Conservation (phyloP, 1,140 invertebrate genomes). For the Chionoecetes opilio region DNA sequence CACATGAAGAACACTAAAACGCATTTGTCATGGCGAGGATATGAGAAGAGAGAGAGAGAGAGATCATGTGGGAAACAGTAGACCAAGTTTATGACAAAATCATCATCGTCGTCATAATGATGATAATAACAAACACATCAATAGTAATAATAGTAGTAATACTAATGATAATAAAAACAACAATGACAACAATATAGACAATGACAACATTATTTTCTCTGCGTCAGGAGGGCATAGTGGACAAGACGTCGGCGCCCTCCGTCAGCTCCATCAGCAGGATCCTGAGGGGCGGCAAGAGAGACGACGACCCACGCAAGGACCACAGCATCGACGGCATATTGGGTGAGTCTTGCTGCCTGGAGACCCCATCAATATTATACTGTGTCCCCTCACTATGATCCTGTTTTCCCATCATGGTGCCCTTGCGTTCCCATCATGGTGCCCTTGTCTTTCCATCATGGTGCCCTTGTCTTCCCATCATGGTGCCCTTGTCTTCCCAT, state of each 20-base stretch:
- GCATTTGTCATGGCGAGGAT: background rate
- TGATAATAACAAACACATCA: no score
- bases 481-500: background rate
- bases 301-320: conserved; percentile 78
- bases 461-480: no score
- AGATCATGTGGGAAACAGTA: background rate
- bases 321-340: conserved; percentile 79
- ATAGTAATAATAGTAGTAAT: background rate
- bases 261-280: conserved; percentile 96
- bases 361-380: no score
- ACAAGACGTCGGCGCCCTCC: conserved; percentile 97
- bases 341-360: conserved; percentile 55
- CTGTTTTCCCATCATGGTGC: no score
- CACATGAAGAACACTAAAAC: background rate
- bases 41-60: background rate
- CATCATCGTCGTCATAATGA: no score
- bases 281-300: conserved; percentile 85
- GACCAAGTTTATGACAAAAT: no score
- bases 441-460: no score
- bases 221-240: conserved; percentile 94
- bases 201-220: background rate
- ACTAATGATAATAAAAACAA: no score
- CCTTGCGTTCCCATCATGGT: no score
- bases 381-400: no score
- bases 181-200: background rate